A percentile compares a stretch with the other conserved stretches of the same genome.
These are phyloP conservation scores for Dicrostonyx torquatus DNA, from an alignment of 2,797 vertebrate genomes.

Conservation along the genomic window DNA sequence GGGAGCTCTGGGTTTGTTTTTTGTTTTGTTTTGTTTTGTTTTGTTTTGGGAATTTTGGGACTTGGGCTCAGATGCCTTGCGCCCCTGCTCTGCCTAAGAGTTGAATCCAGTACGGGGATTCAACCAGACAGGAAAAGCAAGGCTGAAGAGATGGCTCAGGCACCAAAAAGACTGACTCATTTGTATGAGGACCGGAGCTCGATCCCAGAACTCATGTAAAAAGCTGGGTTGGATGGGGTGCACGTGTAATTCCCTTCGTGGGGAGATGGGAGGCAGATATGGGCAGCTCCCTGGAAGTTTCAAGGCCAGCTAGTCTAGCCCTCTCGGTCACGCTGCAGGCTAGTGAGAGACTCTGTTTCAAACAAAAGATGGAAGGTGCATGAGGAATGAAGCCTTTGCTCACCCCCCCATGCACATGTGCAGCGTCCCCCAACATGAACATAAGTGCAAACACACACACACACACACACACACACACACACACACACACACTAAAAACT, in stretches of 20 bases:
- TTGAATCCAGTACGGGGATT: slow-evolving; percentile 87
- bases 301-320: background rate
- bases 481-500: background rate
- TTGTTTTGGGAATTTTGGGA: slow-evolving; percentile 75
- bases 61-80: slow-evolving; percentile 85
- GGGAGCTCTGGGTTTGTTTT: slow-evolving; percentile 88
- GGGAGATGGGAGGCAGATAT: background rate
- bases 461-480: background rate
- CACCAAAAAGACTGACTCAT: background rate
- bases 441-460: background rate
- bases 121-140: slow-evolving; percentile 72
- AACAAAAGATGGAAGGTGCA: background rate
- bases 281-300: background rate
- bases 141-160: background rate
- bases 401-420: background rate
- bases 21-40: no score
- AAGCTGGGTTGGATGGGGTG: background rate
- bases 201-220: background rate
- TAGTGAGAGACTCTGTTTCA: background rate
- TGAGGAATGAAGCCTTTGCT: background rate
- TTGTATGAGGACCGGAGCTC: background rate
- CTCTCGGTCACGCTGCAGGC: background rate
- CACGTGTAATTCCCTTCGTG: background rate
- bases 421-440: background rate
- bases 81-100: slow-evolving; percentile 83